Conservation (phyloP, 2,113 vertebrate species). For the Forbesichthys agassizii region DNA sequence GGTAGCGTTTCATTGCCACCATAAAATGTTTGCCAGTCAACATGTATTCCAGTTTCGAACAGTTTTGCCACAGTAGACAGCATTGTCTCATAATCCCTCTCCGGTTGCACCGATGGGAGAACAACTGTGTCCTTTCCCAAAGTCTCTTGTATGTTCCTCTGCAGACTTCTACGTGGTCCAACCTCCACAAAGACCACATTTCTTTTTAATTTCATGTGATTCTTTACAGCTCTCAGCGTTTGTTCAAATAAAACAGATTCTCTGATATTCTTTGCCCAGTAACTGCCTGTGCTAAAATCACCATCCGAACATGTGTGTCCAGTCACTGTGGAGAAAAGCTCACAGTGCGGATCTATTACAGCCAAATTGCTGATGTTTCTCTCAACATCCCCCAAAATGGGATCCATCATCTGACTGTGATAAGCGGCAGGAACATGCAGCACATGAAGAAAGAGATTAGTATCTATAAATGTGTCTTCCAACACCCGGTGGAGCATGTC, state of each 20-base stretch:
- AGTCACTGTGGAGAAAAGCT: conserved; percentile 83
- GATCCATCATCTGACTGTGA: conserved; percentile 86
- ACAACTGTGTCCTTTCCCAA: conserved; percentile 74
- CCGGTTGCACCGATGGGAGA: conserved; percentile 73
- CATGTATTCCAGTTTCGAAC: conserved; percentile 80
- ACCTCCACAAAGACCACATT: conserved; percentile 85
- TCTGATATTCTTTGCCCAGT: conserved; percentile 84
- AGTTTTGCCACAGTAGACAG: conserved; percentile 72
- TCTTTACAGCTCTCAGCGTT: conserved; percentile 66
- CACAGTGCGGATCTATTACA: conserved; percentile 55
- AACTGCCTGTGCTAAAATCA: conserved; percentile 78
- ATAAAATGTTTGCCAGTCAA: conserved; percentile 81
- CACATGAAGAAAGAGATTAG: conserved; percentile 77
- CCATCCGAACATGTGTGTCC: conserved; percentile 61
- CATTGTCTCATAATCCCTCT: conserved; percentile 72
- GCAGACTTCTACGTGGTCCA: conserved; percentile 78
- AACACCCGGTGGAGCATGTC: conserved; percentile 67
- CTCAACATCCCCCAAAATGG: conserved; percentile 73
- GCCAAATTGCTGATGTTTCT: conserved; percentile 62
- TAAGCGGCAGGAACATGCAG: conserved; percentile 81
- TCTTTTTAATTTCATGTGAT: conserved; percentile 36
- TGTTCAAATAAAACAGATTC: conserved; percentile 82
- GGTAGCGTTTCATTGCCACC: conserved; percentile 74
- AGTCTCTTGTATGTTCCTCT: conserved; percentile 81
- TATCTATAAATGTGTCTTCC: conserved; percentile 55